phyloP scores from a whole-genome alignment of 2,113 vertebrate species.

The Mormyrus lacerda region DNA sequence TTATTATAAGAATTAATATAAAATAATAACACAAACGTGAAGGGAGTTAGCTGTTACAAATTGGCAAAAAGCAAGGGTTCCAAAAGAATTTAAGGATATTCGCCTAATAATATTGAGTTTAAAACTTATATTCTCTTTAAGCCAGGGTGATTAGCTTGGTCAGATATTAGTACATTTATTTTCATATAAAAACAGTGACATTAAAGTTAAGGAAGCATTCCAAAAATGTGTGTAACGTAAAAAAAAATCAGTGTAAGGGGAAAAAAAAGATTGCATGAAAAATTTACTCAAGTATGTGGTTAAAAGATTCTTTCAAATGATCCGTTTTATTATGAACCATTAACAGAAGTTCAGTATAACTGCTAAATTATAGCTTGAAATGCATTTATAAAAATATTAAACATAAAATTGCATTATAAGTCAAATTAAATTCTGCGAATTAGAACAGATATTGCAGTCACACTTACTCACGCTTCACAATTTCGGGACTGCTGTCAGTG shows the following conservation, averaged over 20 bases:
- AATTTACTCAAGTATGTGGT: neutral
- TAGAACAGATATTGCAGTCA: neutral
- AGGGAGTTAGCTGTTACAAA: neutral
- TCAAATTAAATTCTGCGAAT: neutral
- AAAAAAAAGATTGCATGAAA: neutral
- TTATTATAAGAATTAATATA: neutral
- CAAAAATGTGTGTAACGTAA: neutral
- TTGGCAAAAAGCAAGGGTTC: neutral
- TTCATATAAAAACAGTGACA: neutral
- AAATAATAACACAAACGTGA: neutral
- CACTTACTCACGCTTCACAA: neutral
- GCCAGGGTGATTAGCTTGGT: neutral
- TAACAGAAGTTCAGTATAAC: neutral
- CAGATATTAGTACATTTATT: neutral
- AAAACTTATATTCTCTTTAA: neutral
- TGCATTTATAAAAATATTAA: neutral
- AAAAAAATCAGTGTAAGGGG: neutral
- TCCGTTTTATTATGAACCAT: conserved; percentile 1
- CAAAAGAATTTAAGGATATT: neutral
- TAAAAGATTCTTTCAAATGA: neutral
- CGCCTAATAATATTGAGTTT: neutral
- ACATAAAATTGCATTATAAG: neutral
- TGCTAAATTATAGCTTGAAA: neutral
- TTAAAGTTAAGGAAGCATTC: neutral
- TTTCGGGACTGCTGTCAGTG: neutral